Percentiles rank a stretch among this genome's conserved stretches.
phyloP scores from a whole-genome alignment of 2,113 vertebrate genomes.

The Proterorhinus semilunaris region DNA sequence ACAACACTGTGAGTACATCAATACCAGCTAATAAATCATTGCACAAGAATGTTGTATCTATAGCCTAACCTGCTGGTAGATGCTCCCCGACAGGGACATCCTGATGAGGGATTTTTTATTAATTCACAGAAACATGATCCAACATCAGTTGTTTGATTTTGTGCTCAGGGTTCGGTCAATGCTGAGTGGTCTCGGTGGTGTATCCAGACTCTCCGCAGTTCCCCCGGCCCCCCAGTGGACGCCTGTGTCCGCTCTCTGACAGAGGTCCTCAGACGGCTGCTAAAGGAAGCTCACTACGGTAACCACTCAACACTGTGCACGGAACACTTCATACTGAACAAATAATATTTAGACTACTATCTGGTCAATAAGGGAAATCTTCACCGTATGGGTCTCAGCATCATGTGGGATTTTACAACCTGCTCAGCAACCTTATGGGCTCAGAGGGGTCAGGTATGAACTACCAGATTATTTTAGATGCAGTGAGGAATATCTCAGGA shows the following conservation, averaged over 20 bases:
- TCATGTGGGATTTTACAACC: no score
- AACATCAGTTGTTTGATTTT: background rate
- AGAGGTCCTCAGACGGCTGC: slow-evolving; percentile 1
- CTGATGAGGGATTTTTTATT: no score
- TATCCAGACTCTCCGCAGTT: background rate
- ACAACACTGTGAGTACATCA: slow-evolving; percentile 70
- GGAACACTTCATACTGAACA: no score
- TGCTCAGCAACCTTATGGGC: no score
- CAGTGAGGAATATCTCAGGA: no score
- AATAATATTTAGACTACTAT: no score
- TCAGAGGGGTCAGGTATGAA: no score
- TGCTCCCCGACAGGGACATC: background rate
- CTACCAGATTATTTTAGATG: no score
- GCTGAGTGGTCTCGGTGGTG: background rate
- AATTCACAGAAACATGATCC: no score
- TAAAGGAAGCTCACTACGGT: background rate
- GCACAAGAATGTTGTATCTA: background rate
- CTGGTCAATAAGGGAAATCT: no score
- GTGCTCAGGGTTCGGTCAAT: background rate
- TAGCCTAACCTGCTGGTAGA: no score
- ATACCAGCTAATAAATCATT: background rate
- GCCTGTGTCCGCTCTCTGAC: slow-evolving; percentile 1
- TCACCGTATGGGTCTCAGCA: no score
- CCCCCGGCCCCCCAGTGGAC: background rate
- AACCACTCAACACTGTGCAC: background rate